These are phyloP conservation scores for Trimorus sp. DNA, from an alignment of 2,888 invertebrate species.

Conservation along the genomic window DNA sequence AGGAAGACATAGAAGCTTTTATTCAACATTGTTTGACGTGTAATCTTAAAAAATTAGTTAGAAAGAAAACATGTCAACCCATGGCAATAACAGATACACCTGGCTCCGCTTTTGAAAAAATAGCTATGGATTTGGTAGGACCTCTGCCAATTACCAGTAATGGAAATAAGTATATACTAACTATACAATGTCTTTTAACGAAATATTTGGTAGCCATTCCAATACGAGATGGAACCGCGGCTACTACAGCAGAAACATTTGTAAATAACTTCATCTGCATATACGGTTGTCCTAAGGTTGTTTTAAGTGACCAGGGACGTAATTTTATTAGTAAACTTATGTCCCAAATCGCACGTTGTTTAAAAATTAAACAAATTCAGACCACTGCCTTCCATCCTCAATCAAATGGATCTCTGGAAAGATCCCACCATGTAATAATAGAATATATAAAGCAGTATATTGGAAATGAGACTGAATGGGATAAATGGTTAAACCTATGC, in stretches of 20 bases:
- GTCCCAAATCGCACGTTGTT: not conserved
- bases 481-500: too few relatives aligned
- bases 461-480: too few relatives aligned
- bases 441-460: too few relatives aligned
- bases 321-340: not conserved
- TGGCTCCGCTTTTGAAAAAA: constrained; percentile 3
- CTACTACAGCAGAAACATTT: not conserved
- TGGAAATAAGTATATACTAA: not conserved
- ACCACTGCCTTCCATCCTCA: not conserved
- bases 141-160: not conserved
- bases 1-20: not conserved
- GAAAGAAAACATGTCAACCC: not conserved
- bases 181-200: not conserved
- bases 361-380: not conserved
- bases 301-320: not conserved
- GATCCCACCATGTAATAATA: not conserved
- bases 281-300: not conserved
- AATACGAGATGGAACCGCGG: not conserved
- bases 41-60: constrained; percentile 5
- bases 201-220: not conserved
- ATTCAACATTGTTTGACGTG: constrained; percentile 10
- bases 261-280: not conserved
- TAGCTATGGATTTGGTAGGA: constrained; percentile 4
- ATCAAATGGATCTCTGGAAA: not conserved
- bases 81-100: constrained; percentile 8